A percentile compares a stretch with the other conserved stretches of the same genome.
Conservation (phyloP, 2,888 invertebrate species). For the Sarcophaga carnaria region DNA sequence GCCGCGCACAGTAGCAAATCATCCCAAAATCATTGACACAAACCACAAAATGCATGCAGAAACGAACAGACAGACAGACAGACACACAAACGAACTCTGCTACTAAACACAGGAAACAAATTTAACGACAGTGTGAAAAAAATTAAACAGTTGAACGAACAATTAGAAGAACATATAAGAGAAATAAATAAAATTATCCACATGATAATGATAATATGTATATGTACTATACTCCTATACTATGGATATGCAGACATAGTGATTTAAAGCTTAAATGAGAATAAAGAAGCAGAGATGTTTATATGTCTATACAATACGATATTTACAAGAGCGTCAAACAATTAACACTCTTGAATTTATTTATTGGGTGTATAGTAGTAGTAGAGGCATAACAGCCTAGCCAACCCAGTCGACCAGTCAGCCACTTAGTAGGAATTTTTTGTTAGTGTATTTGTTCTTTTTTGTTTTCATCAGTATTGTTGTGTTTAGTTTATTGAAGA, state of each 20-base stretch:
- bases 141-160: conserved; percentile 55
- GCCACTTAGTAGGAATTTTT: not conserved
- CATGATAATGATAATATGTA: conserved; percentile 17
- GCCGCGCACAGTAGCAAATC: not conserved
- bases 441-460: not conserved
- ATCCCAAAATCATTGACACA: conserved; percentile 48
- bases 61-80: not conserved
- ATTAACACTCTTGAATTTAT: conserved; percentile 53
- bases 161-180: conserved; percentile 1
- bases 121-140: conserved; percentile 60
- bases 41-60: conserved; percentile 1
- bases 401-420: not conserved
- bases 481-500: conserved; percentile 33
- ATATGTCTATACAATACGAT: not conserved
- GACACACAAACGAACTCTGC: not conserved
- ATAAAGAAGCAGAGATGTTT: no score
- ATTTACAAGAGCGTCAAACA: conserved; percentile 43
- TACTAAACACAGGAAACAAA: conserved; percentile 10
- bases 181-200: not conserved
- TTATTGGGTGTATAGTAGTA: conserved; percentile 1
- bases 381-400: not conserved
- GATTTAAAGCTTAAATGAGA: conserved; percentile 16
- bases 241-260: not conserved
- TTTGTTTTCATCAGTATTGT: not conserved
- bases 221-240: not conserved